phyloP scores from a whole-genome alignment of 2,797 vertebrate species.

The Coregonus suidteri region DNA sequence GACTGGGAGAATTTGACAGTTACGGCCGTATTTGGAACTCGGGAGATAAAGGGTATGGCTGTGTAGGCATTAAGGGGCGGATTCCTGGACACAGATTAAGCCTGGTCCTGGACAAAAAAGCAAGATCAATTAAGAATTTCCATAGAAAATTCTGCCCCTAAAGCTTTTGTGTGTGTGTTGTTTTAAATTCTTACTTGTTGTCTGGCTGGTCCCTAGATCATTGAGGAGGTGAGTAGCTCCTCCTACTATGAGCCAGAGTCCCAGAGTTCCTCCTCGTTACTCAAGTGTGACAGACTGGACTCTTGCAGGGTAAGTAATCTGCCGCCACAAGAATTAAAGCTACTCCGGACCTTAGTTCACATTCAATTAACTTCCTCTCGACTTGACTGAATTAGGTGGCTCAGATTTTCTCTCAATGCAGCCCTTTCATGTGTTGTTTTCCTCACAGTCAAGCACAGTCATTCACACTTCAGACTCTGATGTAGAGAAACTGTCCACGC shows the following conservation, averaged over 20 bases:
- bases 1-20: not conserved
- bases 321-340: not conserved
- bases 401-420: not conserved
- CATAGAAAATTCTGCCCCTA: not conserved
- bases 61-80: not conserved
- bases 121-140: not conserved
- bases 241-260: conserved; percentile 53
- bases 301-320: conserved; percentile 73
- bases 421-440: not conserved
- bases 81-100: not conserved
- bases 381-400: not conserved
- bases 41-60: not conserved
- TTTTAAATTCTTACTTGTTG: not conserved
- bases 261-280: conserved; percentile 49
- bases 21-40: no score
- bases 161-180: not conserved
- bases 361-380: not conserved
- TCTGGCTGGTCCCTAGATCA: conserved; percentile 61
- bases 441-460: conserved; percentile 45
- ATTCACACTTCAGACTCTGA: conserved; percentile 53
- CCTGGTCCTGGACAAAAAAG: not conserved
- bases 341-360: not conserved
- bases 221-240: conserved; percentile 73
- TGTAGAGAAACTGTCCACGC: conserved; percentile 44
- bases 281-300: conserved; percentile 62